Percentiles rank a stretch among this genome's conserved stretches.
Evolutionary conservation across 37 sponge, comb jelly and placozoan genomes (phyloP).

Genomic region (Dysidea cf. avara): DNA sequence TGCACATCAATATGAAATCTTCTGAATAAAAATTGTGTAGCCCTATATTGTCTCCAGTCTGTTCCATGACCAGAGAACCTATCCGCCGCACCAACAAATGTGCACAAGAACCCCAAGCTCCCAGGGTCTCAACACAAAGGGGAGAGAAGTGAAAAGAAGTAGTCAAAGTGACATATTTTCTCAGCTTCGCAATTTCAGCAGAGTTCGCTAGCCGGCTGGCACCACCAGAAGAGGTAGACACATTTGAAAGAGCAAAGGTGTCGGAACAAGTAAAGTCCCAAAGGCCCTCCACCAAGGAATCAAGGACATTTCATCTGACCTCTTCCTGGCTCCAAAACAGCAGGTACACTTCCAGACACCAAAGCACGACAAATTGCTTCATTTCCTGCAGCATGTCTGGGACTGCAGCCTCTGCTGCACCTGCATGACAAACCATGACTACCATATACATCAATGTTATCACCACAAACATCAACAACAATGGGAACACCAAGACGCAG

Average conservation of each 20-base stretch:
- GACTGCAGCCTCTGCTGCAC: conserved; percentile 16
- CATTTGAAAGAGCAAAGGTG: conserved; percentile 3
- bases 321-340: conserved; percentile 40
- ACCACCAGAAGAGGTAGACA: background rate
- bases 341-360: conserved; percentile 28
- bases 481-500: conserved; percentile 36
- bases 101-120: conserved; percentile 1
- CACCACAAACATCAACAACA: conserved; percentile 36
- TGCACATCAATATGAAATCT: conserved; percentile 8
- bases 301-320: conserved; percentile 23
- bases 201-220: background rate
- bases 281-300: conserved; percentile 25
- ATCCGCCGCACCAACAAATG: background rate
- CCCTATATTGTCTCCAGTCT: conserved; percentile 6
- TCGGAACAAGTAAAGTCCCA: conserved; percentile 32
- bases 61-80: background rate
- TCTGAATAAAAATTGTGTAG: conserved; percentile 1
- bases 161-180: conserved; percentile 3
- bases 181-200: background rate
- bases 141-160: conserved; percentile 1
- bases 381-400: conserved; percentile 25
- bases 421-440: conserved; percentile 27
- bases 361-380: conserved; percentile 28
- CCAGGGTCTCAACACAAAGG: conserved; percentile 11
- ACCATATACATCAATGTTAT: conserved; percentile 16